Conservation (phyloP, 2,888 invertebrate genomes). For the Tenthredo amoena region DNA sequence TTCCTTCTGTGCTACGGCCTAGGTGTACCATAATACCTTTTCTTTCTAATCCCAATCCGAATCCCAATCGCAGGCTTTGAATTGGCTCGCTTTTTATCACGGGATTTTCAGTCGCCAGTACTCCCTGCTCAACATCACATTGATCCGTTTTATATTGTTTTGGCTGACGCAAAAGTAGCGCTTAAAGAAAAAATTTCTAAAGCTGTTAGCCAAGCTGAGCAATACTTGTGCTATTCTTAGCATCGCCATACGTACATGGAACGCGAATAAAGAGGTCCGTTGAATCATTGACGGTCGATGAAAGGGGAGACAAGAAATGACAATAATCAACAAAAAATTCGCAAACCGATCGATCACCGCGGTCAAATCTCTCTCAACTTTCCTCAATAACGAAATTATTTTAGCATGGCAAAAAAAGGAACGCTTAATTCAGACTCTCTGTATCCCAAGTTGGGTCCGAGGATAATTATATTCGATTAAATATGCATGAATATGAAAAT, state of each 20-base stretch:
- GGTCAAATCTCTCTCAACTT: not conserved
- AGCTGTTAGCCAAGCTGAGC: not conserved
- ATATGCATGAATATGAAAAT: not conserved
- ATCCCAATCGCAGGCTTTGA: not conserved
- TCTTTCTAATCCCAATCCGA: slow-evolving; percentile 26
- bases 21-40: not conserved
- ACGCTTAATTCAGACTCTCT: no score
- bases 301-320: not conserved
- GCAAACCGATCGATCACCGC: not conserved
- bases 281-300: not conserved
- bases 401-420: not conserved
- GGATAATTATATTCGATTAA: not conserved
- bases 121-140: not conserved
- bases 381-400: not conserved
- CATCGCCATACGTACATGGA: not conserved
- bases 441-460: not conserved
- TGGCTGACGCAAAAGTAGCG: not conserved
- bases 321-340: not conserved
- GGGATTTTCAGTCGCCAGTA: slow-evolving; percentile 15
- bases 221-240: not conserved
- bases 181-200: not conserved
- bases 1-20: not conserved
- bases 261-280: not conserved
- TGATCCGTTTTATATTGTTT: slow-evolving; percentile 19
- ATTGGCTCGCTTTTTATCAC: not conserved